phyloP scores from a whole-genome alignment of 2,888 invertebrate species.

The Ichneumoninae sp. region DNA sequence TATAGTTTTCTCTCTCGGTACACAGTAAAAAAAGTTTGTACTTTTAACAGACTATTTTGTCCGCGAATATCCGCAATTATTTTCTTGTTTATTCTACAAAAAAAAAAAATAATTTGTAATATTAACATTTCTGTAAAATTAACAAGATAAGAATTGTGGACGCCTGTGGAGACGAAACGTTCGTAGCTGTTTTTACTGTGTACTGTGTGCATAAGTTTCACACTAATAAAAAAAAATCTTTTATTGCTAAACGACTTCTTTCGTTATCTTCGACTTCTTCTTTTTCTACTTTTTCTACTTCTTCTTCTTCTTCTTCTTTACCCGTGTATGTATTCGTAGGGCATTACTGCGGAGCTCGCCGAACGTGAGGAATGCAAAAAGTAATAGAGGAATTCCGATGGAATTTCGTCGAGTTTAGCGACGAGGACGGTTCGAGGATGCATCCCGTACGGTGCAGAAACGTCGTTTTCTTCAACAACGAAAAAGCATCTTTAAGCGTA shows the following conservation, averaged over 20 bases:
- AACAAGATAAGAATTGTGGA: too few relatives aligned
- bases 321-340: not conserved
- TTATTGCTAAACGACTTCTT: constrained; percentile 48
- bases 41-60: too few relatives aligned
- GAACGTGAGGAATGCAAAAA: constrained; percentile 21
- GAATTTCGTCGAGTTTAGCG: constrained; percentile 26
- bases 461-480: constrained; percentile 25
- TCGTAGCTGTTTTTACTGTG: too few relatives aligned
- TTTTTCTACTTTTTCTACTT: not conserved
- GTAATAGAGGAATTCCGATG: constrained; percentile 38
- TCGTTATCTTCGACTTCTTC: constrained; percentile 19
- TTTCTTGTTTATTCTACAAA: too few relatives aligned
- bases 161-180: too few relatives aligned
- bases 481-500: constrained; percentile 34
- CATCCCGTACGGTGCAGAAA: not conserved
- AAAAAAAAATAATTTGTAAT: too few relatives aligned
- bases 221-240: constrained; percentile 25
- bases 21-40: too few relatives aligned
- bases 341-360: constrained; percentile 2
- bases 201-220: not conserved
- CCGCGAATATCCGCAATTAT: too few relatives aligned
- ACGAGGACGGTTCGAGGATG: constrained; percentile 21
- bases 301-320: constrained; percentile 3
- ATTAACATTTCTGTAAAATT: too few relatives aligned
- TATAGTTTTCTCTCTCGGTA: too few relatives aligned